These are phyloP conservation scores for Ficedula albicollis DNA, from an alignment of 2,797 vertebrate species.

Conservation along the genomic window DNA sequence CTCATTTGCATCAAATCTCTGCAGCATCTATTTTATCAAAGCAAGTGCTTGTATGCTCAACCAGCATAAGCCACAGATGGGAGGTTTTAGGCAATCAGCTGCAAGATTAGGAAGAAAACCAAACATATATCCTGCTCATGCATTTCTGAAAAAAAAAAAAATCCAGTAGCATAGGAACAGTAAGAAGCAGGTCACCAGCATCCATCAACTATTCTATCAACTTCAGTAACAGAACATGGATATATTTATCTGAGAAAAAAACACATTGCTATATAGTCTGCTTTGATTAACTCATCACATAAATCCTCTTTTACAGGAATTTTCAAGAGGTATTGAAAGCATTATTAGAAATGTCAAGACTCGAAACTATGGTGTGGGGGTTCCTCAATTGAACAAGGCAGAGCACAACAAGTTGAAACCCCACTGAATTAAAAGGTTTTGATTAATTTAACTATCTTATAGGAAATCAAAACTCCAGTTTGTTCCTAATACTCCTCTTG, in stretches of 20 bases:
- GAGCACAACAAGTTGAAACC: neutral
- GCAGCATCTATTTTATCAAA: conserved; percentile 53
- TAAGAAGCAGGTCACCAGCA: neutral
- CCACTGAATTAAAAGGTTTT: neutral
- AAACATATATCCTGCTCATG: neutral
- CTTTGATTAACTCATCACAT: conserved; percentile 14
- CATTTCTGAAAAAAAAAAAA: conserved; percentile 1
- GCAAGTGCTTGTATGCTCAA: neutral
- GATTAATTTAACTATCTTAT: neutral
- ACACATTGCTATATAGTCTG: neutral
- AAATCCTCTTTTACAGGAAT: neutral
- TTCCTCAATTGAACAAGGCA: neutral
- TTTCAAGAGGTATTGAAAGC: conserved; percentile 3
- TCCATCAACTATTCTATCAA: conserved; percentile 30
- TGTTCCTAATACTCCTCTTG: neutral
- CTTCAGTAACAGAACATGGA: neutral
- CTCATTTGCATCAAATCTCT: conserved; percentile 25
- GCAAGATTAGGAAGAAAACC: conserved; percentile 9
- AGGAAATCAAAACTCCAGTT: neutral
- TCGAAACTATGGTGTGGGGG: neutral
- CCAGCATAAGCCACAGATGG: conserved; percentile 25
- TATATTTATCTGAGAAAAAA: conserved; percentile 23
- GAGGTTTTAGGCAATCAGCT: conserved; percentile 46
- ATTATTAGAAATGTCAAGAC: conserved; percentile 16
- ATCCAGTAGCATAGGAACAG: neutral